Conservation (phyloP, 2,797 vertebrate genomes). For the Capromys pilorides region DNA sequence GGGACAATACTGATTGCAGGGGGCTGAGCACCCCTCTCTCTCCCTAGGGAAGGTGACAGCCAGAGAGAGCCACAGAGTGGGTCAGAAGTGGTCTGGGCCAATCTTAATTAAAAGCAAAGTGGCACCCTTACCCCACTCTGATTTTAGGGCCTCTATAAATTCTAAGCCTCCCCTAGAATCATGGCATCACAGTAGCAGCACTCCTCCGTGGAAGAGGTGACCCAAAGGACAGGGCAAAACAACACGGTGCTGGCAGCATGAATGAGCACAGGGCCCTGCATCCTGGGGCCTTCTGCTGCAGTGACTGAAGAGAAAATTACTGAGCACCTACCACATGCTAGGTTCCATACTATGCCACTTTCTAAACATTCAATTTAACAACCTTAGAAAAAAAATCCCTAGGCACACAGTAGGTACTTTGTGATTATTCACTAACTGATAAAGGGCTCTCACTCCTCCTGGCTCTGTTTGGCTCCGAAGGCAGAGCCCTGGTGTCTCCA, state of each 20-base stretch:
- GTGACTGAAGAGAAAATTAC: not conserved
- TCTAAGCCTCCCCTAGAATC: not conserved
- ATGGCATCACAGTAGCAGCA: not conserved
- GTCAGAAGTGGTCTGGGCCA: not conserved
- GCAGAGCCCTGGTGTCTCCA: not conserved
- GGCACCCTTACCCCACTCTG: not conserved
- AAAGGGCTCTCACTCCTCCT: not conserved
- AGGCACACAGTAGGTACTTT: not conserved
- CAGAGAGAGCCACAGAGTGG: not conserved
- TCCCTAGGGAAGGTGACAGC: not conserved
- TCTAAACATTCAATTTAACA: not conserved
- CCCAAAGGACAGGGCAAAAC: not conserved
- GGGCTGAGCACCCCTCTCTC: not conserved
- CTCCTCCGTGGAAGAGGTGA: slow-evolving; percentile 5
- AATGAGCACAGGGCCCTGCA: not conserved
- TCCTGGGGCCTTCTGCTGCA: not conserved
- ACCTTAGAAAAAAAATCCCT: not conserved
- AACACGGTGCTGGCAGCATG: not conserved
- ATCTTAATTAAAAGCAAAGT: not conserved
- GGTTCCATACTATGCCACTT: not conserved
- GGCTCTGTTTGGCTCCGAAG: not conserved
- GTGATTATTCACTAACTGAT: not conserved
- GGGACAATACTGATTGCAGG: not conserved
- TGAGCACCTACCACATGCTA: not conserved
- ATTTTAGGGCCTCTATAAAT: not conserved